A percentile compares a stretch with the other conserved stretches of the same genome.
Evolutionary conservation across 2,113 vertebrate genomes (phyloP).

Genomic region (Condylura cristata): DNA sequence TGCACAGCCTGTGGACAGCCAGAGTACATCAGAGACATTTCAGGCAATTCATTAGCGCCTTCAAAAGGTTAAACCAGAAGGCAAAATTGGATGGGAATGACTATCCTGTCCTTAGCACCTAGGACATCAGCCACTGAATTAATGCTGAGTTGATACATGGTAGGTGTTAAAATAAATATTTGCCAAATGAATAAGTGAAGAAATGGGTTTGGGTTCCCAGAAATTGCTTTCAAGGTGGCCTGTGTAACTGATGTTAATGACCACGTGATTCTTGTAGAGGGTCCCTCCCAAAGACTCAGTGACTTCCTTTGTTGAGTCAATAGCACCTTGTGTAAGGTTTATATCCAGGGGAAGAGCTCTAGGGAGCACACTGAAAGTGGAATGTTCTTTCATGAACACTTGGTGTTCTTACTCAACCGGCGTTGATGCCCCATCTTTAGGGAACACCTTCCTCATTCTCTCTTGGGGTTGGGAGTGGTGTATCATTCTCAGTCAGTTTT

Average conservation of each 20-base stretch:
- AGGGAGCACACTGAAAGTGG: neutral
- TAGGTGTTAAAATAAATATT: conserved; percentile 47
- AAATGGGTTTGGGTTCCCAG: conserved; percentile 25
- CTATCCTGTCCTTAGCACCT: neutral
- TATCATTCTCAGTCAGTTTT: neutral
- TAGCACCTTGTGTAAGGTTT: neutral
- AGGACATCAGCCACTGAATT: neutral
- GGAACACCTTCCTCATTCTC: neutral
- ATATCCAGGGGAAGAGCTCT: neutral
- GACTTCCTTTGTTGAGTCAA: neutral
- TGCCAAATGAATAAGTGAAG: conserved; percentile 11
- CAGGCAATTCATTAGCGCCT: conserved; percentile 4
- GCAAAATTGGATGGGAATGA: neutral
- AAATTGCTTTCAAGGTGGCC: neutral
- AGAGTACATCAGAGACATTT: neutral
- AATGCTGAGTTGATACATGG: neutral
- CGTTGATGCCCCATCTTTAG: neutral
- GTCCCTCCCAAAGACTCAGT: neutral
- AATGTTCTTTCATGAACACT: neutral
- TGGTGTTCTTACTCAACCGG: neutral
- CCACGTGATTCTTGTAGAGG: neutral
- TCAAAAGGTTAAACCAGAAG: conserved; percentile 53
- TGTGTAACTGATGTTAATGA: neutral
- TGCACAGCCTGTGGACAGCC: conserved; percentile 65
- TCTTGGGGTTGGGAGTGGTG: neutral